Conservation (phyloP, 1,140 invertebrate species). For the Cherax destructor region DNA sequence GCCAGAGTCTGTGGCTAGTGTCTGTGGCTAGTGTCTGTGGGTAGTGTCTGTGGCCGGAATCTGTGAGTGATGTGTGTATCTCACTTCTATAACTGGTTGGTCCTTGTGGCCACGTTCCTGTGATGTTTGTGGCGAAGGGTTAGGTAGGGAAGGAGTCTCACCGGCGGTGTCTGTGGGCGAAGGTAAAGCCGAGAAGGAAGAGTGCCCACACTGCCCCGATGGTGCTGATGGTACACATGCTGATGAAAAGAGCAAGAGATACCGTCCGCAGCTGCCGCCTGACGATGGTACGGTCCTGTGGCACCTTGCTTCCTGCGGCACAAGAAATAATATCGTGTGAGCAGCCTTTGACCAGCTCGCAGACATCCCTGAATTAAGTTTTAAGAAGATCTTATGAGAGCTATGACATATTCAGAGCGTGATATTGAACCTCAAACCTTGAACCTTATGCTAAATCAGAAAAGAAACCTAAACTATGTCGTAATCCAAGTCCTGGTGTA, state of each 20-base stretch:
- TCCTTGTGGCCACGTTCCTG: background rate
- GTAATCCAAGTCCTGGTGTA: no score
- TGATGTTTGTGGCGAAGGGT: background rate
- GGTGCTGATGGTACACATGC: conserved; percentile 91
- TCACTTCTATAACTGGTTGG: background rate
- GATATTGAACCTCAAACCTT: no score
- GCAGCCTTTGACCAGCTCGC: no score
- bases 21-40: background rate
- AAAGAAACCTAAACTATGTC: no score
- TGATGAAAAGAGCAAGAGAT: conserved; percentile 90
- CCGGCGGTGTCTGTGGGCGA: conserved; percentile 91
- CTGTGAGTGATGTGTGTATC: background rate
- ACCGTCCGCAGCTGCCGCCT: conserved; percentile 88
- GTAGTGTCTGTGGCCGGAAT: background rate
- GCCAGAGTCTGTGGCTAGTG: background rate
- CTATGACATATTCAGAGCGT: no score
- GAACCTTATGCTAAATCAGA: no score
- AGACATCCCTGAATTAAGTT: no score
- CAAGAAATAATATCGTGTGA: no score
- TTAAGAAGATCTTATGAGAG: no score
- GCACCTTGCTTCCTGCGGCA: conserved; percentile 84
- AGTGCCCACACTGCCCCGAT: conserved; percentile 90
- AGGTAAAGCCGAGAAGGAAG: conserved; percentile 91
- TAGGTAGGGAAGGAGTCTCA: conserved; percentile 75
- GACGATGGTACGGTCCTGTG: conserved; percentile 94